Evolutionary conservation across 2,888 invertebrate genomes (phyloP), one percentile per base, ranked within the genome.

Genomic region (Julus scanicus): DNA sequence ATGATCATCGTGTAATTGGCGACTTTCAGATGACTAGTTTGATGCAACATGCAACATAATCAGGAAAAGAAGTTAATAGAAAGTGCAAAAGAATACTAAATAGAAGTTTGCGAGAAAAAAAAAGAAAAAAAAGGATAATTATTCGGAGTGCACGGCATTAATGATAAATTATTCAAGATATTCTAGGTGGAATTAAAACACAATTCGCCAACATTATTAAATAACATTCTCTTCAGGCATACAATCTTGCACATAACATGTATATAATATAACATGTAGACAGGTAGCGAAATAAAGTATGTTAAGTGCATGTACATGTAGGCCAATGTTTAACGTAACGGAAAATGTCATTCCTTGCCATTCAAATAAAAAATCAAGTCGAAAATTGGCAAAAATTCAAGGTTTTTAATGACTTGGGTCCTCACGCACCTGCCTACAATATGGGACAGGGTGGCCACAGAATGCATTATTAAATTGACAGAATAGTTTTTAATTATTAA

Each of bases 351-450:
- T 8, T 63, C 63, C 20, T 63, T 20, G 63, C 20, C 63, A 63
- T 20, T 63, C 20, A 20, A 5, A 63, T n/a, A 44, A 63, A 3
- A 63, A 63, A 63, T 63, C 63, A 63, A 63, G 63, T 20, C 8
- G 6, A 20, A 63, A 63, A 63, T 63, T 63, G 63, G 63, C 63
- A 63, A 17, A 63, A 20, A 20, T 63, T 63, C 63, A 63, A 63
- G 63, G 63, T 63, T 63, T 20, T 63, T 20, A 63, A 63, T 63
- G 63, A 63, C 63, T 20, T 63, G 63, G 63, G 20, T 63, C 63
- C 6, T n/a, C 63, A 63, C 63, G 63, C 63, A 63, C 63, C 63
- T 57, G n/a, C 57, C 5, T 6, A 57, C n/a, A 57, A 63, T 63
- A 17, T 63, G 20, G 63, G 63, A 6, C 63, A 63, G 20, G 20